phyloP scores from a whole-genome alignment of 2,888 invertebrate species.

The Macropis europaea region DNA sequence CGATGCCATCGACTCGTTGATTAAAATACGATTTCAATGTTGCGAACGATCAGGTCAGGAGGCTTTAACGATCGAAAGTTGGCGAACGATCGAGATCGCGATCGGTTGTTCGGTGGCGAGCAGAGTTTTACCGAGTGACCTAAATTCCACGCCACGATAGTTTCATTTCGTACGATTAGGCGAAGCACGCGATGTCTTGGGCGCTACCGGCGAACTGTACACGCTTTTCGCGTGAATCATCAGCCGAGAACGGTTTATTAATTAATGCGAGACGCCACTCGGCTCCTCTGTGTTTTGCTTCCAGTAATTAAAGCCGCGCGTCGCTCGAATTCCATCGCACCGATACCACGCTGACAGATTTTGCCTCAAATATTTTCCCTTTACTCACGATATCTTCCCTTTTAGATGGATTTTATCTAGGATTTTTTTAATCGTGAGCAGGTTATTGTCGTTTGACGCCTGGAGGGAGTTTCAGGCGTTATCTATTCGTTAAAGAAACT shows the following conservation, averaged over 20 bases:
- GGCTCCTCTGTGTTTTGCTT: slow-evolving; percentile 43
- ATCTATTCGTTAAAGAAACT: too few species aligned
- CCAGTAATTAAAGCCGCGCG: slow-evolving; percentile 50
- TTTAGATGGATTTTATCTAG: too few species aligned
- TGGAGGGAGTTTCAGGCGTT: too few species aligned
- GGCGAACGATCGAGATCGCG: too few species aligned
- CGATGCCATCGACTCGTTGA: neutral
- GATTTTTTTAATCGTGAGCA: too few species aligned
- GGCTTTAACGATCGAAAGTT: too few species aligned
- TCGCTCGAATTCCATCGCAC: slow-evolving; percentile 50
- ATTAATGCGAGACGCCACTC: slow-evolving; percentile 53
- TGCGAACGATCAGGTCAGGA: neutral
- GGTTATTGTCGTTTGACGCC: too few species aligned
- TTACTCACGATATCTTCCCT: too few species aligned
- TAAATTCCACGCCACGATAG: slow-evolving; percentile 19
- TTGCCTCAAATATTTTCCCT: slow-evolving; percentile 16
- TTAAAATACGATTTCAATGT: slow-evolving; percentile 12
- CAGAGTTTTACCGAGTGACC: slow-evolving; percentile 29
- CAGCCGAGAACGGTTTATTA: slow-evolving; percentile 50
- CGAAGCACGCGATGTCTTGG: slow-evolving; percentile 18
- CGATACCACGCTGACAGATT: too few species aligned
- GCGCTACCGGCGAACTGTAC: too few species aligned
- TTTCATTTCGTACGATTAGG: slow-evolving; percentile 10
- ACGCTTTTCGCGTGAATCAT: slow-evolving; percentile 51
- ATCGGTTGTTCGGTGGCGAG: too few species aligned